Percentiles rank a stretch among this genome's conserved stretches.
These are phyloP conservation scores for Dermochelys coriacea DNA, from an alignment of 2,797 vertebrate species.

Conservation along the genomic window DNA sequence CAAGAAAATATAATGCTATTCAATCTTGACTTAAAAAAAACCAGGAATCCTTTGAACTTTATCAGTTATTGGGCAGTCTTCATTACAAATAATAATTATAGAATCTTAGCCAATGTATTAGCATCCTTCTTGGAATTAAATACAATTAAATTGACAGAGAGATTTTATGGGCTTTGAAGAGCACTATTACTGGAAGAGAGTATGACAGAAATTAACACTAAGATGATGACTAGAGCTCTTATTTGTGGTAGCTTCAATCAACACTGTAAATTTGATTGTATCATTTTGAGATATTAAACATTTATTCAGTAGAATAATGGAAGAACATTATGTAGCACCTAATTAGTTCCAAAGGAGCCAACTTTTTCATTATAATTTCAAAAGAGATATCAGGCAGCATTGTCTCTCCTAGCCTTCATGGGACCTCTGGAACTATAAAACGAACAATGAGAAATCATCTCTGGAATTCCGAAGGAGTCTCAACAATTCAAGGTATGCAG, in stretches of 20 bases:
- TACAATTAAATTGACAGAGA: constrained; percentile 39
- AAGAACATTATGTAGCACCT: constrained; percentile 20
- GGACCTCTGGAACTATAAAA: neutral
- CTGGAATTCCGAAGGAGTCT: neutral
- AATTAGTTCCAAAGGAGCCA: constrained; percentile 55
- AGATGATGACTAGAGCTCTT: constrained; percentile 20
- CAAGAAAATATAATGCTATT: constrained; percentile 9
- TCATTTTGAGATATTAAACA: constrained; percentile 37
- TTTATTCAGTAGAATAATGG: constrained; percentile 49
- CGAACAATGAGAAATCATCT: constrained; percentile 7
- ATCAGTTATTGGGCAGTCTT: constrained; percentile 19
- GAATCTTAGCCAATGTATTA: constrained; percentile 23
- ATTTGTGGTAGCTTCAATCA: constrained; percentile 30
- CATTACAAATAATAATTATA: constrained; percentile 6
- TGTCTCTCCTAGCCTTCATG: neutral
- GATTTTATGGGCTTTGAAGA: constrained; percentile 29
- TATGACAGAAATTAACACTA: constrained; percentile 27
- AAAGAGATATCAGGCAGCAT: neutral
- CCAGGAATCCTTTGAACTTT: constrained; percentile 38
- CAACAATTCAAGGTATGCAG: neutral
- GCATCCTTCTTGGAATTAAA: neutral
- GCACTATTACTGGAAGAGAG: constrained; percentile 18
- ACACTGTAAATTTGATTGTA: constrained; percentile 38
- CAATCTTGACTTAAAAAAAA: constrained; percentile 39
- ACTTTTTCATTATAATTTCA: constrained; percentile 55